Evolutionary conservation across 2,888 invertebrate genomes (phyloP).

Genomic region (Craniophora ligustri): DNA sequence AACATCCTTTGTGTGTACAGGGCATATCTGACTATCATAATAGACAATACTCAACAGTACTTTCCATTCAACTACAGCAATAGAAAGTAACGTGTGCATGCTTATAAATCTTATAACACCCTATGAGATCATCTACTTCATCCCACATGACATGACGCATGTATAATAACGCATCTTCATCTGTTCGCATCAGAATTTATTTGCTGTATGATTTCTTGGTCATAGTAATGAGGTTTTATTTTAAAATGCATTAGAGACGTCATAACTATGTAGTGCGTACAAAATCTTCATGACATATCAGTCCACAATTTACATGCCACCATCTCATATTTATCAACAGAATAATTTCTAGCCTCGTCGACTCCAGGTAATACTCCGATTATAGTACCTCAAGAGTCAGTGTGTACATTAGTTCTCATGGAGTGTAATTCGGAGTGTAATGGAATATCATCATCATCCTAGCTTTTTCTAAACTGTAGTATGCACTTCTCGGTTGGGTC

Average conservation of each 20-base stretch:
- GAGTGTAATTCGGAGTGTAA: too few species aligned
- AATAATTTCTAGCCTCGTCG: too few species aligned
- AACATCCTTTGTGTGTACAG: conserved; percentile 22
- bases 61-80: conserved; percentile 32
- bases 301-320: too few species aligned
- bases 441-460: too few species aligned
- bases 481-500: too few species aligned
- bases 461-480: too few species aligned
- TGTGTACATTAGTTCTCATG: too few species aligned
- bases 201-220: conserved; percentile 12
- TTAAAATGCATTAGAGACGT: not conserved
- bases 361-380: too few species aligned
- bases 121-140: conserved; percentile 37
- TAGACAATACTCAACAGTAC: conserved; percentile 11
- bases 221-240: not conserved
- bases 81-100: conserved; percentile 33
- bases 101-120: conserved; percentile 40
- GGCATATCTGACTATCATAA: conserved; percentile 6
- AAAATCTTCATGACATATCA: not conserved
- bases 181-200: conserved; percentile 6
- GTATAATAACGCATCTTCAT: conserved; percentile 14
- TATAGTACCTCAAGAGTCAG: conserved; percentile 10
- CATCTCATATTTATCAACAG: not conserved
- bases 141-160: conserved; percentile 36
- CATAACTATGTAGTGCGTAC: not conserved